Base-by-base conservation (phyloP, 2,888 invertebrate genomes). In the Ichneumoninae sp. region DNA sequence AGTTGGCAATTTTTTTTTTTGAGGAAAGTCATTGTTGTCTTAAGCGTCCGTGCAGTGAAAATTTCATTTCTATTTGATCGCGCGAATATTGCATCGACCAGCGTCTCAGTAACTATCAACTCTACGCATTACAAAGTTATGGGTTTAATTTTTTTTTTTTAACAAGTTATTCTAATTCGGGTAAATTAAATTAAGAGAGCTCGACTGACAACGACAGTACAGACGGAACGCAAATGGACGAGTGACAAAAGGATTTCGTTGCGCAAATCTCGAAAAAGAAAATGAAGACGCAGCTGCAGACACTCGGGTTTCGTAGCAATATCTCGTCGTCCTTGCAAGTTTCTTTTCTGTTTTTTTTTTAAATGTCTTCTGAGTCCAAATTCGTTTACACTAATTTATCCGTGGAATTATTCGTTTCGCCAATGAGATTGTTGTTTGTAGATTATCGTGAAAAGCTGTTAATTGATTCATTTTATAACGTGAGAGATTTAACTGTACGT, bases 401-500 rank as follows among this genome's bases (percentile, higher is more conserved):
- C 30, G 33, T 73, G 19, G 73, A 73, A 73, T 50, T 63, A 30
- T 74, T 50, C 52, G 7, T 75, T 22, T 8, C 16, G 75, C 75
- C 65, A 75, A 65, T 75, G 75, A 52, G 65, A 52, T 26, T 6
- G 16, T 68, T 44, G 16, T 47, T 44, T 30, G 30, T 40, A 19
- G 40, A 52, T 68, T 77, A 69, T 77, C 68, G 57, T 69, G 68
- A 26, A 30, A 81, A 85, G 78, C 81, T 66, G 79, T 52, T 40
- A 22, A 33, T n/a, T 30, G 54, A 16, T 44, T 66, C 40, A 47
- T 33, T 26, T 40, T 40, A 73, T 71, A 82, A 80, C 63, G 60
- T 80, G 47, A 16, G 16, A 44, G 16, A 91, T 94, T 95, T 95
- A 95, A 94, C 95, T 95, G 95, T 97, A 97, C 92, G 96, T 96